Base-by-base conservation (phyloP, 2,113 vertebrate species). In the Odontophorus gujanensis region DNA sequence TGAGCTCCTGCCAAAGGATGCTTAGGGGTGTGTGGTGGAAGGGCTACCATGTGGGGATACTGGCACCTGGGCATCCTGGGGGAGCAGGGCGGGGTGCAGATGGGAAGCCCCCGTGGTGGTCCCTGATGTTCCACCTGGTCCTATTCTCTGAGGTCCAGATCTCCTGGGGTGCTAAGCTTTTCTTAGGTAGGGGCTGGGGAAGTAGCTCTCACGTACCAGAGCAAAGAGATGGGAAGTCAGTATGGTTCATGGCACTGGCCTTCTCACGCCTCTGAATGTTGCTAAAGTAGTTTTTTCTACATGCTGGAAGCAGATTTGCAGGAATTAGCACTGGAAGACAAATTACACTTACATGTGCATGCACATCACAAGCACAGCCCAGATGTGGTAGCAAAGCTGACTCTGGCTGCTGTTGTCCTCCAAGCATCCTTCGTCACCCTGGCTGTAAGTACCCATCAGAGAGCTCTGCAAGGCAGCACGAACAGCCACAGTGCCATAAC, bases 181-280 rank as follows among this genome's bases (percentile, higher is more conserved):
- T 61, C 40, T 20, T 3, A 61, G 8, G 18, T 20, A 57, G 10
- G 42, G 9, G 2, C 24, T 65, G 40, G 25, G 22, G 12, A 51
- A 68, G 36, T 0, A 1, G 21, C 22, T 89, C 47, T 13, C 4
- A 0, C 2, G 11, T 34, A 9, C 34, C 1, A 1, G 32, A 25
- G 34, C 19, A 75, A 71, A 87, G 22, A 26, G 32, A 16, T 95
- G 40, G 57, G 36, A 43, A 92, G 72, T 42, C 7, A 15, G 3
- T 59, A 57, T 50, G 15, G 14, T 68, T 13, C 30, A 21, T 26
- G 17, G 9, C 36, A 13, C 67, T 89, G 26, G 8, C 24, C 6
- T 62, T 79, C 45, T 72, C 75, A 32, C 1, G 15, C 13, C 16
- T 45, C 1, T 48, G 48, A 76, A 9, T 6, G 2, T 61, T 42